Evolutionary conservation across 2,797 vertebrate species (phyloP), one percentile per base, ranked within the genome.

Genomic region (Anas bahamensis): DNA sequence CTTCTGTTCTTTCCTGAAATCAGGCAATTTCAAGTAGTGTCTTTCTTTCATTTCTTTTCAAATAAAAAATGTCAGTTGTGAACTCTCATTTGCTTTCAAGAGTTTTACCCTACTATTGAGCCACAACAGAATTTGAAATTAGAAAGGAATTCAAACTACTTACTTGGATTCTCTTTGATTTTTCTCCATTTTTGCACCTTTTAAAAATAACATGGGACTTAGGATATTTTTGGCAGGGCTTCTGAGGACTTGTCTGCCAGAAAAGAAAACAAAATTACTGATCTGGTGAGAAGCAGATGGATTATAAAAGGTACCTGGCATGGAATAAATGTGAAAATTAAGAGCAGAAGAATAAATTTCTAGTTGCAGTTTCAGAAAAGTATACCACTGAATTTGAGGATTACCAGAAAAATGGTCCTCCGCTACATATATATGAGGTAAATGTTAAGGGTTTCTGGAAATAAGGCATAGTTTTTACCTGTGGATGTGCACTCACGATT

Each of bases 231-330:
- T 94, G 94, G 94, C 93, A 93, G 84, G 28, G 61, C 55, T 94
- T 90, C 88, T 95, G 81, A 94, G 69, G 86, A 75, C 65, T 13
- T 61, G 44, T 69, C 83, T 95, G 81, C 71, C 89, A 95, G 80
- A 91, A 92, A 93, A 94, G 39, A 86, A 94, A 95, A 87, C 21
- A 93, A 83, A 92, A 94, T 94, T 83, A 74, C 88, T 63, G 75
- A 87, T 85, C 82, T 93, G 78, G 83, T 90, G 46, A 74, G 83
- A 96, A 93, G 72, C 78, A 96, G 83, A 91, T 93, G 91, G 83
- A 69, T 91, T 94, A 94, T 88, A 91, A 94, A 94, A 68, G n/a
- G 68, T 84, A 92, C 14, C 68, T 94, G 94, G 74, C 89, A 94
- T 18, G 0, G 57, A 86, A 90, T n/a, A 66, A 13, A 91, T 78